Evolutionary conservation across 2,888 invertebrate genomes (phyloP).

Genomic region (Meloe dianella): DNA sequence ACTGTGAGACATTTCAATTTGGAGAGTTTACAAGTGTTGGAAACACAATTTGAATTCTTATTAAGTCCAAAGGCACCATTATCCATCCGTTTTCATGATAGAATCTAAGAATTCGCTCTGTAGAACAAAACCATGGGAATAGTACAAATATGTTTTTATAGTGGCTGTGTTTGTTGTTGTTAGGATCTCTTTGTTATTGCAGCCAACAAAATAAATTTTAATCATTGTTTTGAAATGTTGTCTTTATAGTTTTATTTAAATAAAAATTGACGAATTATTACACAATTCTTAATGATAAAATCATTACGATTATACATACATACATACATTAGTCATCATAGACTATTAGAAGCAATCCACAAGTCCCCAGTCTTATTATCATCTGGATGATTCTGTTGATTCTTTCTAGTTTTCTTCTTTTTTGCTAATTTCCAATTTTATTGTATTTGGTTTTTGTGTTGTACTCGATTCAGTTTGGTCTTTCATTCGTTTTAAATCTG

Average conservation of each 20-base stretch:
- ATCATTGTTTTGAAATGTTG: not conserved
- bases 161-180: constrained; percentile 33
- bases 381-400: constrained; percentile 50
- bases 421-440: constrained; percentile 25
- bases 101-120: constrained; percentile 46
- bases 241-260: not conserved
- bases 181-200: constrained; percentile 26
- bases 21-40: constrained; percentile 70
- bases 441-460: not conserved
- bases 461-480: constrained; percentile 16
- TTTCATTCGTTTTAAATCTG: constrained; percentile 22
- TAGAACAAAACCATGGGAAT: too few species aligned
- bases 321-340: not conserved
- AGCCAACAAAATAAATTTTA: constrained; percentile 8
- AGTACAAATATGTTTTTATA: constrained; percentile 8
- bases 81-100: constrained; percentile 69
- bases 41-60: constrained; percentile 82
- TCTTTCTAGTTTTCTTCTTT: constrained; percentile 51
- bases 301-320: not conserved
- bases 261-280: constrained; percentile 2
- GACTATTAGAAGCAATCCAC: not conserved
- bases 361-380: not conserved
- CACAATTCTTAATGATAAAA: not conserved
- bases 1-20: constrained; percentile 71
- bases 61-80: constrained; percentile 79